Evolutionary conservation across 2,113 vertebrate species (phyloP), one percentile per base, ranked within the genome.

Genomic region (Oxygymnocypris stewartii): DNA sequence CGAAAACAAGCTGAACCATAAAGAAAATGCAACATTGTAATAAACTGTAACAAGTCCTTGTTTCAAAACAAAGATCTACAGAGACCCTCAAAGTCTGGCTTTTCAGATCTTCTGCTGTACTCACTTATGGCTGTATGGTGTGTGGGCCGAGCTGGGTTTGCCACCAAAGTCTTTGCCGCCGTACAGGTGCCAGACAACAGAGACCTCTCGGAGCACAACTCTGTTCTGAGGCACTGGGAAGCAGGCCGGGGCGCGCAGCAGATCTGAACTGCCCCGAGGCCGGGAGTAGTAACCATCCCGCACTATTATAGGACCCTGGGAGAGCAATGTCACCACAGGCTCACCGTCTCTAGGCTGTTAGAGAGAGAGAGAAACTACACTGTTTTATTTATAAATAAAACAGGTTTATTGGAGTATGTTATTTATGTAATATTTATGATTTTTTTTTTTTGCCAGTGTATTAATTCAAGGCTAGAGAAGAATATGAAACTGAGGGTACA

Each of bases 171-270:
- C 97, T 76, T 94, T 95, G 54, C 97, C 97, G 0, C 97, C 97
- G 0, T 97, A 98, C 23, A 98, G 95, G 87, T 98, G 97, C 96
- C 97, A 98, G 86, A 97, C 93, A 1, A 98, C 93, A 0, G 97
- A 97, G 85, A 98, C 95, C 89, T 98, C 97, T 2, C 96, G 91
- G 13, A 98, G 94, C 85, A 97, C 94, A 80, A 97, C 93, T 0
- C 97, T 94, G 84, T 92, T 97, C 91, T 96, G 95, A 20, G 97
- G 97, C 87, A 97, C 92, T 0, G 97, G 96, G 88, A 98, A 98
- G 84, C 93, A 94, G 61, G 95, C 93, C 0, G 97, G 97, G 0
- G 97, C 96, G 1, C 96, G 93, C 65, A 98, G 93, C 78, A 98
- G 92, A 91, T 98, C 97, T 0, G 96, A 95, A 92, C 96, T 97